Evolutionary conservation across 2,797 vertebrate genomes (phyloP), one percentile per base, ranked within the genome.

Genomic region (Taeniopygia guttata): DNA sequence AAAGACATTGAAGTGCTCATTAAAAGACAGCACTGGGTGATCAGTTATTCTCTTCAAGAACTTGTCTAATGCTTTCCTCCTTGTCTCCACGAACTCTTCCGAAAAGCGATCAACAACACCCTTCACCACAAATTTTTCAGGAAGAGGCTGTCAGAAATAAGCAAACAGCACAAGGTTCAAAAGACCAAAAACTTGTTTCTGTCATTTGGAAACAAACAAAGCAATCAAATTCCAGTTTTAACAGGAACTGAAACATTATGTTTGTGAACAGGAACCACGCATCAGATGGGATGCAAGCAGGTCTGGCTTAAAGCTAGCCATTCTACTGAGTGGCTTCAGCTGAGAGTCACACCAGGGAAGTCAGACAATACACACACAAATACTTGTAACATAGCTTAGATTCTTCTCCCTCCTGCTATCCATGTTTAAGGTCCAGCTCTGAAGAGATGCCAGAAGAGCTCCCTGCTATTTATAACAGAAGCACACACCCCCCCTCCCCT

Each of bases 21-120:
- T 98, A 90, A 98, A 98, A 83, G 98, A 98, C 38, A 98, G 97
- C 54, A 98, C 98, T 0, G 98, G 98, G 69, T 98, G 98, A 87
- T 98, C 98, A 5, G 98, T 97, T 86, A 98, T 98, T 92, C 98
- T 98, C 95, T 98, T 98, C 62, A 98, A 95, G 93, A 98, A 98
- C 87, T 98, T 98, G 95, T 98, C 98, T 90, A 98, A 95, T 42
- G 98, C 98, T 92, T 97, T 98, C 88, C 98, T 98, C 83, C 98
- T 98, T 0, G 98, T 98, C 86, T 98, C 98, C 89, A 98, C 98
- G 5, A 98, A 98, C 83, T 98, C 98, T 97, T 98, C 98, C 27
- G 98, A 98, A 96, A 98, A 98, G 45, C 98, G 98, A 92, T 98
- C 98, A 7, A 98, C 98, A 29, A 98, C 98, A 36, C 98, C 98